Base-by-base conservation (phyloP, 2,113 vertebrate species). In the Coracopsis vasa region DNA sequence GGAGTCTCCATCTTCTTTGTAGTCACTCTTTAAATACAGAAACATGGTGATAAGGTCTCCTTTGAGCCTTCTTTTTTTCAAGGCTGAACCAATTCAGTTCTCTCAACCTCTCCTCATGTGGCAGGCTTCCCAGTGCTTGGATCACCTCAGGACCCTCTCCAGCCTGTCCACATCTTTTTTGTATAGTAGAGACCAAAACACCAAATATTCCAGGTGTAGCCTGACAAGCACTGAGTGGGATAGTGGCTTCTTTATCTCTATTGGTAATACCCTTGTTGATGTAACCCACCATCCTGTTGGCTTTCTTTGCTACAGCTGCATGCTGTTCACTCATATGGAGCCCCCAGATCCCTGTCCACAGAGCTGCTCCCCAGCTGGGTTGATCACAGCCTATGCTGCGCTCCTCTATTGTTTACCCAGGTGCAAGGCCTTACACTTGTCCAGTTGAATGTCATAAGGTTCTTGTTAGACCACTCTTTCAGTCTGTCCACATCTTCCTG, bases 191-290 rank as follows among this genome's bases (percentile, higher is more conserved):
- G 19, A 44, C 19, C 16, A 50, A 70, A 87, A 50, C 24, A 20
- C 53, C 29, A 54, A 39, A 11, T 65, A 16, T 87, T 70, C 48
- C 48, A 23, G 50, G 5, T 51, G 65, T 65, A 24, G 42, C 24
- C 29, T 77, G 56, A 31, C 6, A 50, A 65, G 24, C 0, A 0
- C 33, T 50, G 37, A 16, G 28, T 28, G 56, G 29, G 54, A n/a
- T n/a, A 50, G 17, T 51, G 42, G 33, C 12, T 23, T 35, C 19
- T 56, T 80, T 75, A 13, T 58, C 14, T 74, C 48, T 80, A 14
- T 13, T 50, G 13, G 19, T 27, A 20, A 23, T 77, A 37, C 31
- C 56, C 27, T 77, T 64, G 42, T 39, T 39, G 70, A 29, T 77
- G 19, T 58, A 58, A 58, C 56, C 56, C n/a, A 35, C 21, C 24